These are phyloP conservation scores for Drosophila parthenogenetica DNA, from an alignment of 2,888 invertebrate genomes.

Conservation along the genomic window DNA sequence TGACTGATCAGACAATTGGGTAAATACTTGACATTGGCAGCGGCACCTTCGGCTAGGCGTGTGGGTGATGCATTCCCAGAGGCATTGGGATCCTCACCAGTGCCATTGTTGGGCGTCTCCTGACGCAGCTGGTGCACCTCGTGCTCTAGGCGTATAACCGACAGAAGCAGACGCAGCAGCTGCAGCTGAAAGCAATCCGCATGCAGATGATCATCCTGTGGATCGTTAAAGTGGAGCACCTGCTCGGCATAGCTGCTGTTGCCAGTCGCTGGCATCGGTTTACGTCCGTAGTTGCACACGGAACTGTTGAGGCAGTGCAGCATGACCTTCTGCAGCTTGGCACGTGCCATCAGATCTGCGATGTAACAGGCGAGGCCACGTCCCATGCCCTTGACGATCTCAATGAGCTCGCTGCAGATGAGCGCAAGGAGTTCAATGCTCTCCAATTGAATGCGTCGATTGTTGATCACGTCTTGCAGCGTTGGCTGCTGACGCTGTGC, in stretches of 20 bases:
- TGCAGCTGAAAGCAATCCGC: slow-evolving; percentile 90
- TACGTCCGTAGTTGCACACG: slow-evolving; percentile 85
- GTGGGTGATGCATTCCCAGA: slow-evolving; percentile 83
- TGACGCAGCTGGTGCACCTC: slow-evolving; percentile 87
- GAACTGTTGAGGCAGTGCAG: slow-evolving; percentile 92
- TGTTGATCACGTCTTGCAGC: slow-evolving; percentile 89
- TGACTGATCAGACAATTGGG: slow-evolving; percentile 89
- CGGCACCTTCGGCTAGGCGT: slow-evolving; percentile 72
- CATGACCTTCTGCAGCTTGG: slow-evolving; percentile 93
- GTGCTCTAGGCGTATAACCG: slow-evolving; percentile 91
- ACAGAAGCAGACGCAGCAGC: slow-evolving; percentile 88
- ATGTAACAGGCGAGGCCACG: slow-evolving; percentile 91
- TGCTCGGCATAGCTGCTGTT: slow-evolving; percentile 89
- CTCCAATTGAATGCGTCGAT: slow-evolving; percentile 91
- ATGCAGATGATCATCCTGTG: slow-evolving; percentile 87
- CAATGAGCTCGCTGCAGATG: slow-evolving; percentile 90
- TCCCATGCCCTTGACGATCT: slow-evolving; percentile 91
- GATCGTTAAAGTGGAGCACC: slow-evolving; percentile 90
- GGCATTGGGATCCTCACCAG: slow-evolving; percentile 55
- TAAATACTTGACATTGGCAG: slow-evolving; percentile 87
- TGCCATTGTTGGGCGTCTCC: slow-evolving; percentile 76
- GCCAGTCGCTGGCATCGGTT: slow-evolving; percentile 2
- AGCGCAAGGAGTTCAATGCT: slow-evolving; percentile 90
- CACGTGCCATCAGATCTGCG: slow-evolving; percentile 90
- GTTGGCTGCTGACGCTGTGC: slow-evolving; percentile 86